phyloP scores from a whole-genome alignment of 2,888 invertebrate species.

The Mythimna albipuncta region DNA sequence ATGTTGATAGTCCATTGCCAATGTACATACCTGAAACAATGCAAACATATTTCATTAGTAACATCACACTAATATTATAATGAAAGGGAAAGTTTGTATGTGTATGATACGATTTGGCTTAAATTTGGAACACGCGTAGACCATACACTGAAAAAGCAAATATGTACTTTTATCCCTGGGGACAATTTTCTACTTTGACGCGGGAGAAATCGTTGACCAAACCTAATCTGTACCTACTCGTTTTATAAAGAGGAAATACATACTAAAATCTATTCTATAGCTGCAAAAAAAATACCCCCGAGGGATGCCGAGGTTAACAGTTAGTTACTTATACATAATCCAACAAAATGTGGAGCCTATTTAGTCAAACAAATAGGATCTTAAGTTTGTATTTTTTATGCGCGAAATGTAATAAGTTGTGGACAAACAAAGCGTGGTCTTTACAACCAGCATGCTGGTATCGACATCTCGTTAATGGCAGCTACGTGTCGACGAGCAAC shows the following conservation, averaged over 20 bases:
- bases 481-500: constrained; percentile 73
- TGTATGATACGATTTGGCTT: too few relatives aligned
- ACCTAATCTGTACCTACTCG: too few relatives aligned
- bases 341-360: background rate
- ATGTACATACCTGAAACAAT: constrained; percentile 77
- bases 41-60: constrained; percentile 42
- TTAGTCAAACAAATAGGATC: background rate
- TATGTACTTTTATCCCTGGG: too few relatives aligned
- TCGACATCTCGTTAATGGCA: constrained; percentile 67
- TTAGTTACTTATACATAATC: background rate
- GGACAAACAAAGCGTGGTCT: constrained; percentile 45
- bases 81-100: too few relatives aligned
- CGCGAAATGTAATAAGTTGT: constrained; percentile 23
- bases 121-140: too few relatives aligned
- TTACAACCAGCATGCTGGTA: constrained; percentile 50
- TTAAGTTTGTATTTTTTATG: background rate
- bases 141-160: too few relatives aligned
- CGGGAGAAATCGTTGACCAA: too few relatives aligned
- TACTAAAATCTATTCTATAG: too few relatives aligned
- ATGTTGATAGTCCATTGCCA: constrained; percentile 3
- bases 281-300: too few relatives aligned
- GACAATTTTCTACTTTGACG: too few relatives aligned
- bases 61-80: background rate
- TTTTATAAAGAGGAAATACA: too few relatives aligned
- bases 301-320: too few relatives aligned